phyloP scores from a whole-genome alignment of 1,140 invertebrate genomes.

The Drosophila varians region DNA sequence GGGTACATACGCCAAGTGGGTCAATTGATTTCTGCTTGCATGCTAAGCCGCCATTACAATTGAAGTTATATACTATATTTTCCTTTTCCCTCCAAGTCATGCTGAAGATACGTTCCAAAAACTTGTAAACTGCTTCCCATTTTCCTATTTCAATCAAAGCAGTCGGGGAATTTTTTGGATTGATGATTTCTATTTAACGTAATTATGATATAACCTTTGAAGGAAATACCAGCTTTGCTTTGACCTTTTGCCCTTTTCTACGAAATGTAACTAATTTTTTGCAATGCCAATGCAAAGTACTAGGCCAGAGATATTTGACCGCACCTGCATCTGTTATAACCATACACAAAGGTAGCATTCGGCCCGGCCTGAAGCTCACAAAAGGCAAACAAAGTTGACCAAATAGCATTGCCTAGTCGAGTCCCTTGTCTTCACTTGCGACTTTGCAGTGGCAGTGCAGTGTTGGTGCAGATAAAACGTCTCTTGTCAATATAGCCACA shows the following conservation, averaged over 20 bases:
- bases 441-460: constrained; percentile 40
- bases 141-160: neutral
- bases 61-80: constrained; percentile 32
- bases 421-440: neutral
- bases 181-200: neutral
- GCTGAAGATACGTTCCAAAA: neutral
- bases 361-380: constrained; percentile 9
- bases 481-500: constrained; percentile 49
- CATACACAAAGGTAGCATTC: constrained; percentile 14
- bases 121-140: neutral
- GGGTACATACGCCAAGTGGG: constrained; percentile 75
- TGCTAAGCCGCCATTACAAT: constrained; percentile 70
- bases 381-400: constrained; percentile 51
- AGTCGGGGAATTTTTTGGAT: neutral
- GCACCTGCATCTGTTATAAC: constrained; percentile 39
- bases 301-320: neutral
- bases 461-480: constrained; percentile 58
- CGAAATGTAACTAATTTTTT: too few relatives aligned
- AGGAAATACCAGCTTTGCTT: too few relatives aligned
- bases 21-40: constrained; percentile 77
- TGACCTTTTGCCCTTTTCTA: too few relatives aligned
- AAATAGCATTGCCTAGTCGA: constrained; percentile 53
- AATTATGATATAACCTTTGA: too few relatives aligned
- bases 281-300: too few relatives aligned
- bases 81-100: neutral